phyloP scores from a whole-genome alignment of 30 jellyfish, hydroid and myxozoan genomes.

The Aurelia aurita region DNA sequence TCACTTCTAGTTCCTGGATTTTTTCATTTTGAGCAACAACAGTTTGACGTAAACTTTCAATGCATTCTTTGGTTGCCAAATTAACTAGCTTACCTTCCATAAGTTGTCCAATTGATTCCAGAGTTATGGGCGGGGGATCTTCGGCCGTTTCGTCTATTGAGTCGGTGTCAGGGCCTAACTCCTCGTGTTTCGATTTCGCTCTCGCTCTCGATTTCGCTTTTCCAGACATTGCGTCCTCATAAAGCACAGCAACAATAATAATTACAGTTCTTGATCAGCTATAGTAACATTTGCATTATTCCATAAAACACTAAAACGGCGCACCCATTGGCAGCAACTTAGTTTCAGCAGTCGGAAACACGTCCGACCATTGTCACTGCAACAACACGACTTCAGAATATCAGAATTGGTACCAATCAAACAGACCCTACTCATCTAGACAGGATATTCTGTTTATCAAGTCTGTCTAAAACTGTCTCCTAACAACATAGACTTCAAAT shows the following conservation, averaged over 20 bases:
- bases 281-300: background rate
- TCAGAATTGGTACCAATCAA: too few species aligned
- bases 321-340: too few species aligned
- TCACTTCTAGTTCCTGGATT: constrained; percentile 10
- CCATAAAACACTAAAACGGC: too few species aligned
- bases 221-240: constrained; percentile 2
- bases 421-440: too few species aligned
- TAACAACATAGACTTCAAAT: too few species aligned
- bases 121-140: constrained; percentile 12
- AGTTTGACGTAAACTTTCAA: background rate
- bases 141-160: constrained; percentile 11
- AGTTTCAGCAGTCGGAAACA: too few species aligned
- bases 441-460: too few species aligned
- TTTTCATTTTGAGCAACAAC: constrained; percentile 5
- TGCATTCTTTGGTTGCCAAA: constrained; percentile 21
- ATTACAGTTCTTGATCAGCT: background rate
- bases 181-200: constrained; percentile 13
- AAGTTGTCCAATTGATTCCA: constrained; percentile 5
- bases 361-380: too few species aligned
- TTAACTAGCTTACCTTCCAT: background rate
- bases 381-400: too few species aligned
- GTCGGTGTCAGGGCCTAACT: constrained; percentile 13
- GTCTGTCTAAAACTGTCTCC: too few species aligned
- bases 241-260: background rate
- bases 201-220: constrained; percentile 3